Evolutionary conservation across 2,113 vertebrate species (phyloP).

Genomic region (Noturus placidus): DNA sequence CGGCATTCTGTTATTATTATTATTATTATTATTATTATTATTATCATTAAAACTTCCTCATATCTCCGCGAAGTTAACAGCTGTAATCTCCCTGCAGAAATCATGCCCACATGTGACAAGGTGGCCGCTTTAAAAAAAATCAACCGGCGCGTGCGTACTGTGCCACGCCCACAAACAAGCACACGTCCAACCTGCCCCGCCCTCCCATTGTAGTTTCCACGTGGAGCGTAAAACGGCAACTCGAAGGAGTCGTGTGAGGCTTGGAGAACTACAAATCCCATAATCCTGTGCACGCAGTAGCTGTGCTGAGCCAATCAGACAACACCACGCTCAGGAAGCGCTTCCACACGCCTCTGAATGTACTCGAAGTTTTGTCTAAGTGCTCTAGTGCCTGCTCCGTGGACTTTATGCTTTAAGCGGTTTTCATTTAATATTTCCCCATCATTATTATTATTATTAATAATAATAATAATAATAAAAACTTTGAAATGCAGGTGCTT

Average conservation of each 20-base stretch:
- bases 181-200: constrained; percentile 24
- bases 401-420: not conserved
- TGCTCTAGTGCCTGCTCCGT: not conserved
- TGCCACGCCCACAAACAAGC: constrained; percentile 46
- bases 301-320: constrained; percentile 62
- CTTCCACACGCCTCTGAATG: not conserved
- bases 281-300: not conserved
- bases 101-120: not conserved
- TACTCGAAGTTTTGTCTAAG: not conserved
- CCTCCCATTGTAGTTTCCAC: constrained; percentile 23
- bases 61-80: not conserved
- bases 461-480: not conserved
- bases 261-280: constrained; percentile 61
- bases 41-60: not conserved
- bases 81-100: not conserved
- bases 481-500: not conserved
- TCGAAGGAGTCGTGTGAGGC: accelerated
- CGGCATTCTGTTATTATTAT: constrained; percentile 40
- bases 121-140: constrained; percentile 39
- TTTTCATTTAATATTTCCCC: not conserved
- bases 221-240: too few relatives aligned
- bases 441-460: too few relatives aligned
- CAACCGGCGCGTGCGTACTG: constrained; percentile 21
- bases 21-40: not conserved
- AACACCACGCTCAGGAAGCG: constrained; percentile 65